Conservation (phyloP, 2,888 invertebrate genomes). For the Celastrina argiolus region DNA sequence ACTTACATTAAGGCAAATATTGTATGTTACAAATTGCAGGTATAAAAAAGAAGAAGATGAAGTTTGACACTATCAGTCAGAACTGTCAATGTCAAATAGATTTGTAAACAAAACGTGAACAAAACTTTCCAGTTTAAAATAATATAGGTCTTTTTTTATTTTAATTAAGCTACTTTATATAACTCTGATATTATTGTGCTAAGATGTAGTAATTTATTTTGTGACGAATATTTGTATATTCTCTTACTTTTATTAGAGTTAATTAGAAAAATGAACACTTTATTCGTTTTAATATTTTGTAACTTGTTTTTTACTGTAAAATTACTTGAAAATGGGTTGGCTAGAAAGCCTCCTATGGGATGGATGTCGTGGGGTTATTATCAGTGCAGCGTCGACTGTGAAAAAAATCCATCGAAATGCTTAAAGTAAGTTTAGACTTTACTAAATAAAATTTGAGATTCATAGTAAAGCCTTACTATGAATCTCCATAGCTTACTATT, state of each 20-base stretch:
- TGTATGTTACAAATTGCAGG: neutral
- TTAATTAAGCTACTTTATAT: neutral
- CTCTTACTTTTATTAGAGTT: neutral
- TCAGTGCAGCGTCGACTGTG: constrained; percentile 79
- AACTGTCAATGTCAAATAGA: too few relatives aligned
- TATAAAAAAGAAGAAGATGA: too few relatives aligned
- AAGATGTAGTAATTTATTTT: neutral
- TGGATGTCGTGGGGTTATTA: constrained; percentile 86
- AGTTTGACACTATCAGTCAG: too few relatives aligned
- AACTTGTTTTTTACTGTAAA: constrained; percentile 40
- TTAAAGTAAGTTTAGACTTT: constrained; percentile 71
- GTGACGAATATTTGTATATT: neutral
- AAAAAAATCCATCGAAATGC: constrained; percentile 78
- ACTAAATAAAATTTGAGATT: neutral
- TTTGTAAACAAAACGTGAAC: too few relatives aligned
- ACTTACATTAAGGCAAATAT: neutral
- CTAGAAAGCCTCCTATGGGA: constrained; percentile 83
- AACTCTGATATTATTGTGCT: neutral
- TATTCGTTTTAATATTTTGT: neutral
- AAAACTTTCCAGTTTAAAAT: too few relatives aligned
- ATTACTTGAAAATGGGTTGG: constrained; percentile 80
- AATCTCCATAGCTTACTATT: neutral
- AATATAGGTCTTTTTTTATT: too few relatives aligned
- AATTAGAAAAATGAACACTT: neutral
- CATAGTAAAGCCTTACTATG: neutral